Conservation (phyloP, 2,888 invertebrate genomes). For the Phania funesta region DNA sequence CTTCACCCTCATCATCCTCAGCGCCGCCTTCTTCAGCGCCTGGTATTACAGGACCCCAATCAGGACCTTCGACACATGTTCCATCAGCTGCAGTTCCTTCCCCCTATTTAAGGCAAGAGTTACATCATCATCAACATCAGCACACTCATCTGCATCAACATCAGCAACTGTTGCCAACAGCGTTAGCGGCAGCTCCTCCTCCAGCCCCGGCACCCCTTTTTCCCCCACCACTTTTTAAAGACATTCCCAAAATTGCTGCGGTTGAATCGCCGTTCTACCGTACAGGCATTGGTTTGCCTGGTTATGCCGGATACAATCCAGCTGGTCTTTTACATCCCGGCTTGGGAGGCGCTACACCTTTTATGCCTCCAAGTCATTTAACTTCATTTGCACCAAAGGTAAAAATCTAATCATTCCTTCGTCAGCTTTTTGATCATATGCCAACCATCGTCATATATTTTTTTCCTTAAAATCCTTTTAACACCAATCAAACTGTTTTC, state of each 20-base stretch:
- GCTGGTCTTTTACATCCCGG: constrained; percentile 88
- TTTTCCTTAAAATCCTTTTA: constrained; percentile 52
- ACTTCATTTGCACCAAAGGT: constrained; percentile 95
- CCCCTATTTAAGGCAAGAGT: constrained; percentile 89
- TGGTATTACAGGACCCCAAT: constrained; percentile 79
- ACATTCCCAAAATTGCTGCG: constrained; percentile 91
- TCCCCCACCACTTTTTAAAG: constrained; percentile 90
- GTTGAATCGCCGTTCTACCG: constrained; percentile 91
- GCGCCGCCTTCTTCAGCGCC: constrained; percentile 83
- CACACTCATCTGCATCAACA: constrained; percentile 95
- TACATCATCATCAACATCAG: constrained; percentile 96
- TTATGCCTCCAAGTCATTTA: constrained; percentile 92
- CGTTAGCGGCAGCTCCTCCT: constrained; percentile 83
- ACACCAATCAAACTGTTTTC: constrained; percentile 50
- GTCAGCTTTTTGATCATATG: constrained; percentile 5
- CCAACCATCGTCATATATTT: not conserved
- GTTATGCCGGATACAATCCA: constrained; percentile 89
- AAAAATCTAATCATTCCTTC: not conserved
- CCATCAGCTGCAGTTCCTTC: constrained; percentile 72
- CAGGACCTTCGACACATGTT: constrained; percentile 62
- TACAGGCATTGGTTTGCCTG: constrained; percentile 84
- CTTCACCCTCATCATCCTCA: constrained; percentile 86
- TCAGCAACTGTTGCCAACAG: constrained; percentile 87
- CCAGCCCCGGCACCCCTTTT: constrained; percentile 80
- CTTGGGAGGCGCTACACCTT: constrained; percentile 89